Evolutionary conservation across 2,888 invertebrate genomes (phyloP).

Genomic region (Ernsta delagoae): DNA sequence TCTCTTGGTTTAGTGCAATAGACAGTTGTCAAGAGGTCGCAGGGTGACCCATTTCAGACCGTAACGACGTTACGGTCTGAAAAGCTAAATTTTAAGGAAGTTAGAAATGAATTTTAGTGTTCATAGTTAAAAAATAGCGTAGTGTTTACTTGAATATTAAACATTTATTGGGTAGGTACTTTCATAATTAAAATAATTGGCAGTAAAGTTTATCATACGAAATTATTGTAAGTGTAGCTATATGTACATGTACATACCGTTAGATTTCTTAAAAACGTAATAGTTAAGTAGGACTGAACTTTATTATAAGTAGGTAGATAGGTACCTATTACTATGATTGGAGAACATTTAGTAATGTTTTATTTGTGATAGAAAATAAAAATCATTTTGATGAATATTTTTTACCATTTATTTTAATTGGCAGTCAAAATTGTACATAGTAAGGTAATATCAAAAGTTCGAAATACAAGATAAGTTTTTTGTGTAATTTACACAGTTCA

Average conservation of each 20-base stretch:
- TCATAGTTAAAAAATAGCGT: too few relatives aligned
- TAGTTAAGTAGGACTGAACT: too few relatives aligned
- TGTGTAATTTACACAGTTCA: background rate
- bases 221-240: too few relatives aligned
- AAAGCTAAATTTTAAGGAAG: background rate
- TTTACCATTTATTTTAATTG: slow-evolving; percentile 34
- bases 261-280: too few relatives aligned
- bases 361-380: background rate
- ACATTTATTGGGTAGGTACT: background rate
- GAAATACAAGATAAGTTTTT: too few relatives aligned
- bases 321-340: too few relatives aligned
- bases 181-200: too few relatives aligned
- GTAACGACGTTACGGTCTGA: slow-evolving; percentile 4
- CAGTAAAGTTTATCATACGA: too few relatives aligned
- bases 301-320: too few relatives aligned
- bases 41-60: slow-evolving; percentile 3
- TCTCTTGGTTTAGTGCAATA: slow-evolving; percentile 7
- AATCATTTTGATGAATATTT: slow-evolving; percentile 3
- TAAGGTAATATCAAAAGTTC: slow-evolving; percentile 14
- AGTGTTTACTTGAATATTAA: too few relatives aligned
- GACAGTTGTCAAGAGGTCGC: slow-evolving; percentile 12
- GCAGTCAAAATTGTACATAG: slow-evolving; percentile 40
- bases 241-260: background rate
- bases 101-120: background rate
- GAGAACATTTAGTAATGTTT: too few relatives aligned